These are phyloP conservation scores for Thereva nobilitata DNA, from an alignment of 2,888 invertebrate genomes.

Conservation along the genomic window DNA sequence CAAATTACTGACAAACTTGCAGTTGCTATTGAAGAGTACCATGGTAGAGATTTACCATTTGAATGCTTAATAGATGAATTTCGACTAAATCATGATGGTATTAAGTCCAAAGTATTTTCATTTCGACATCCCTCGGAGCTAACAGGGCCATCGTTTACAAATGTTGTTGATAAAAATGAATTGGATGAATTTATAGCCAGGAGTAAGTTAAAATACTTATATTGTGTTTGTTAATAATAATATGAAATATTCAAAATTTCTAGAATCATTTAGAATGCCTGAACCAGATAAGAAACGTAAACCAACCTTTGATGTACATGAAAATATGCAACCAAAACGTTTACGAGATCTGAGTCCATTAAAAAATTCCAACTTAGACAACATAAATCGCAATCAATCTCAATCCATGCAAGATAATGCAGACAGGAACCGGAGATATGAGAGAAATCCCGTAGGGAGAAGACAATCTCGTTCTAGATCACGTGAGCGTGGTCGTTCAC, in stretches of 20 bases:
- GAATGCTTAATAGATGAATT: conserved; percentile 70
- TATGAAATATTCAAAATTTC: background rate
- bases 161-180: conserved; percentile 59
- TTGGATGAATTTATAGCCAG: conserved; percentile 50
- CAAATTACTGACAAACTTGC: conserved; percentile 62
- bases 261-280: conserved; percentile 37
- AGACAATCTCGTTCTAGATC: conserved; percentile 25
- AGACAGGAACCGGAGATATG: too few relatives aligned
- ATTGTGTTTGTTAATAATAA: background rate
- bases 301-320: conserved; percentile 43
- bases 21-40: conserved; percentile 74
- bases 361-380: background rate
- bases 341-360: background rate
- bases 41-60: conserved; percentile 71
- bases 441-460: background rate
- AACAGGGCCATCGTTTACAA: conserved; percentile 62
- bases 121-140: conserved; percentile 70
- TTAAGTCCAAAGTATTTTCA: conserved; percentile 68
- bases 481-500: background rate
- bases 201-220: conserved; percentile 34
- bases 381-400: background rate
- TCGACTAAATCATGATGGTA: conserved; percentile 64
- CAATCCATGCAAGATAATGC: too few relatives aligned
- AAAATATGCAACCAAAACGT: conserved; percentile 2
- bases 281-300: conserved; percentile 41